Conservation (phyloP, 2,113 vertebrate species). For the Ochotona princeps region DNA sequence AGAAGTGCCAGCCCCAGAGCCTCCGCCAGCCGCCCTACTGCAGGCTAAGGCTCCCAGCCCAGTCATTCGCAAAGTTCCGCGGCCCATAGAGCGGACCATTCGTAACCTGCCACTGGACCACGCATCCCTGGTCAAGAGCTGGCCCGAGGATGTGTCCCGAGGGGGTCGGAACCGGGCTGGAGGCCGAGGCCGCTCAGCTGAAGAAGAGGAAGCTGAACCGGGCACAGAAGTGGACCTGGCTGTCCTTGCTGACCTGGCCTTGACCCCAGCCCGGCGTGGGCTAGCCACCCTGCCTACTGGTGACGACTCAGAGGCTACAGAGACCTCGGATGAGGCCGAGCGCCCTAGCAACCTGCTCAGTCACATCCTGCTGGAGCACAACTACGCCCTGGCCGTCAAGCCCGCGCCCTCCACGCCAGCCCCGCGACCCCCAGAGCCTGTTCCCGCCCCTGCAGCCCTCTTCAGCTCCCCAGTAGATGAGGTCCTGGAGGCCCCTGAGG, state of each 20-base stretch:
- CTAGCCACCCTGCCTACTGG: slow-evolving; percentile 1
- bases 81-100: slow-evolving; percentile 89
- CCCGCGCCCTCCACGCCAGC: slow-evolving; percentile 51
- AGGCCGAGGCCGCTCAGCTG: slow-evolving; percentile 75
- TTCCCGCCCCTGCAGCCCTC: slow-evolving; percentile 69
- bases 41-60: slow-evolving; percentile 64
- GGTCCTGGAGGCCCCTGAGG: slow-evolving; percentile 85
- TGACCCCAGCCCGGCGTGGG: slow-evolving; percentile 83
- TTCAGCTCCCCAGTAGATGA: slow-evolving; percentile 81
- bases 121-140: slow-evolving; percentile 91
- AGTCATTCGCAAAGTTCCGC: slow-evolving; percentile 69
- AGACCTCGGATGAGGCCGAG: slow-evolving; percentile 91
- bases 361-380: slow-evolving; percentile 91
- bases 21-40: neutral
- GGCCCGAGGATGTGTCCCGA: slow-evolving; percentile 84
- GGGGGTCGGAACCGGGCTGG: slow-evolving; percentile 68
- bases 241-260: slow-evolving; percentile 90
- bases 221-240: slow-evolving; percentile 86
- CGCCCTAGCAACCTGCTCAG: slow-evolving; percentile 80
- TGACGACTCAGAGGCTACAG: slow-evolving; percentile 88
- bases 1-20: slow-evolving; percentile 78
- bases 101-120: slow-evolving; percentile 94
- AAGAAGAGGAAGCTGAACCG: slow-evolving; percentile 86
- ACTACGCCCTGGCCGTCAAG: slow-evolving; percentile 89
- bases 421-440: slow-evolving; percentile 53